Evolutionary conservation across 2,113 vertebrate species (phyloP).

Genomic region (Phodopus roborovskii): DNA sequence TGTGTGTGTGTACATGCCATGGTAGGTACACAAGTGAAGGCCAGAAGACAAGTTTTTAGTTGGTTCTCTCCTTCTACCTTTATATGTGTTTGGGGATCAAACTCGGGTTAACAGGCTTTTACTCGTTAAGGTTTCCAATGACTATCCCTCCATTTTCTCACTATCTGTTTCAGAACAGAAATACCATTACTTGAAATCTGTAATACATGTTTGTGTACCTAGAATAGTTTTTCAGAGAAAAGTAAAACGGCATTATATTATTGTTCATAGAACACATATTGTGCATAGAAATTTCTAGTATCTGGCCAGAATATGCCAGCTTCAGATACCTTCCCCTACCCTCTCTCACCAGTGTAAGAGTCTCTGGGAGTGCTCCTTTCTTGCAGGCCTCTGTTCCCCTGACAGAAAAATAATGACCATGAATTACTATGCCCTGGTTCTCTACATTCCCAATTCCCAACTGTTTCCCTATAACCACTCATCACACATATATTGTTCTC

Average conservation of each 20-base stretch:
- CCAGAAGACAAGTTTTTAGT: neutral
- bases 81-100: neutral
- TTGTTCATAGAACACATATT: neutral
- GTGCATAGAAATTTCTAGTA: constrained; percentile 22
- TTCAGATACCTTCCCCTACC: neutral
- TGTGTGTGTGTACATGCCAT: neutral
- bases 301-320: neutral
- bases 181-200: constrained; percentile 28
- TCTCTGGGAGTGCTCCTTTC: constrained; percentile 75
- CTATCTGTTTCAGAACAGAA: constrained; percentile 59
- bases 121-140: neutral
- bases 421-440: constrained; percentile 35
- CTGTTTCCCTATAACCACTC: neutral
- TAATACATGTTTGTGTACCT: constrained; percentile 7
- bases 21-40: neutral
- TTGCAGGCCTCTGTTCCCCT: constrained; percentile 72
- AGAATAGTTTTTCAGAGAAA: neutral
- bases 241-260: constrained; percentile 14
- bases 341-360: constrained; percentile 70
- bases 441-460: neutral
- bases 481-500: constrained; percentile 38
- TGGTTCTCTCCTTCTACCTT: neutral
- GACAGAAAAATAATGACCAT: constrained; percentile 61
- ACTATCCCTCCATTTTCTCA: neutral
- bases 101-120: neutral